A percentile compares a stretch with the other conserved stretches of the same genome.
These are phyloP conservation scores for Lepilemur septentrionalis DNA, from an alignment of 2,797 vertebrate species.

Conservation along the genomic window DNA sequence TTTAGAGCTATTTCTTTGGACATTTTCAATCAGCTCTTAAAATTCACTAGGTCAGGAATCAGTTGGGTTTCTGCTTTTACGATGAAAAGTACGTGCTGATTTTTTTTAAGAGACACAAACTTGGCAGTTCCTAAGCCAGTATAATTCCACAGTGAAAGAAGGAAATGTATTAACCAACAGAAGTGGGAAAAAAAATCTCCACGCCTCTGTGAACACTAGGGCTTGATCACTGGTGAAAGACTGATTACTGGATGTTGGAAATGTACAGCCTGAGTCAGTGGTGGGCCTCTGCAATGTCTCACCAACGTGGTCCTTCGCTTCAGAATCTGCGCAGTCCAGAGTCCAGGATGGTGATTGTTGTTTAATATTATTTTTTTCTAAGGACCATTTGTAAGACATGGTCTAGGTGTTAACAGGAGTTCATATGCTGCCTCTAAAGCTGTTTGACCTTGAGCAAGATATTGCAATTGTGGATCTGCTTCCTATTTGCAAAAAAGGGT, in stretches of 20 bases:
- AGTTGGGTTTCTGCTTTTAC: slow-evolving; percentile 22
- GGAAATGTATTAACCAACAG: slow-evolving; percentile 41
- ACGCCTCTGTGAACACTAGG: not conserved
- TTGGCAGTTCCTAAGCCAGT: slow-evolving; percentile 63
- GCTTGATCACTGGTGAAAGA: not conserved
- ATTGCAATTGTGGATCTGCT: not conserved
- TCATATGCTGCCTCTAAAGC: not conserved
- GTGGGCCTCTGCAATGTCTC: not conserved
- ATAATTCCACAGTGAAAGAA: slow-evolving; percentile 64
- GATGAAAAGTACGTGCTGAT: slow-evolving; percentile 51
- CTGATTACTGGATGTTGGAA: slow-evolving; percentile 13
- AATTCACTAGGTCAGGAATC: slow-evolving; percentile 44
- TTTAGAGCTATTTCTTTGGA: slow-evolving; percentile 55
- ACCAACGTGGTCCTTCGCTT: not conserved
- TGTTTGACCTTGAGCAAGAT: slow-evolving; percentile 2
- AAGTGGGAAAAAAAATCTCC: not conserved
- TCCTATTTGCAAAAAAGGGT: not conserved
- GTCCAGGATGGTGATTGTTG: not conserved
- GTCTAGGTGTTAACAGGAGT: not conserved
- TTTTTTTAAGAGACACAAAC: slow-evolving; percentile 70
- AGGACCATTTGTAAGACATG: not conserved
- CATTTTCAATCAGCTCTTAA: slow-evolving; percentile 72
- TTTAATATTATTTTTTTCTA: not conserved
- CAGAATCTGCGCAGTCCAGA: not conserved
- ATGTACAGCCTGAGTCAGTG: not conserved